Evolutionary conservation across 2,113 vertebrate species (phyloP).

Genomic region (Myodes glareolus): DNA sequence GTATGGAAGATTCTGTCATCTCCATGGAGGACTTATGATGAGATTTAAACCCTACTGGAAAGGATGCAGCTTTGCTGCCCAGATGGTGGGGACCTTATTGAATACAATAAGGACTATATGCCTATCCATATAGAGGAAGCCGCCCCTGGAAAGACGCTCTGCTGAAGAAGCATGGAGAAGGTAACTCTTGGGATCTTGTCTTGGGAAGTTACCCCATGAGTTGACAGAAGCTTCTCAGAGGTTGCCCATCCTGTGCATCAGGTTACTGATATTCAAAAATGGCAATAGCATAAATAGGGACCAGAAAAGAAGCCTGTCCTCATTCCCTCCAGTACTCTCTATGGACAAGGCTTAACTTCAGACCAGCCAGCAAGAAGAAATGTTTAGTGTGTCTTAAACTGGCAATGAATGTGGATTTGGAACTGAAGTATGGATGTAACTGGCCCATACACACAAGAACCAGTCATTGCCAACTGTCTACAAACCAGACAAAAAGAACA

Average conservation of each 20-base stretch:
- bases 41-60: neutral
- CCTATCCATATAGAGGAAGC: neutral
- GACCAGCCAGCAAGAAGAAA: neutral
- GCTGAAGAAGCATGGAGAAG: neutral
- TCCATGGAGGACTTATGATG: neutral
- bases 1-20: neutral
- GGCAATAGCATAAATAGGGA: too few relatives aligned
- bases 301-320: neutral
- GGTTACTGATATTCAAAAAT: neutral
- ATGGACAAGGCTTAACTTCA: neutral
- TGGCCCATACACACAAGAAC: neutral
- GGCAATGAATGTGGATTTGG: neutral
- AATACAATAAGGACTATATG: neutral
- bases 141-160: neutral
- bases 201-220: neutral
- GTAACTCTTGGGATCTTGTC: neutral
- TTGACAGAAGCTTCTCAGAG: neutral
- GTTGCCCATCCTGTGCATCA: neutral
- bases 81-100: neutral
- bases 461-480: neutral
- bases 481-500: neutral
- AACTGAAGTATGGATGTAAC: neutral
- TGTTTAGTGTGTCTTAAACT: neutral
- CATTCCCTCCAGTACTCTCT: neutral
- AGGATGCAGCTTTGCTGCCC: neutral